A percentile compares a stretch with the other conserved stretches of the same genome.
These are phyloP conservation scores for Drosophila orena DNA, from an alignment of 1,140 invertebrate genomes.

Conservation along the genomic window DNA sequence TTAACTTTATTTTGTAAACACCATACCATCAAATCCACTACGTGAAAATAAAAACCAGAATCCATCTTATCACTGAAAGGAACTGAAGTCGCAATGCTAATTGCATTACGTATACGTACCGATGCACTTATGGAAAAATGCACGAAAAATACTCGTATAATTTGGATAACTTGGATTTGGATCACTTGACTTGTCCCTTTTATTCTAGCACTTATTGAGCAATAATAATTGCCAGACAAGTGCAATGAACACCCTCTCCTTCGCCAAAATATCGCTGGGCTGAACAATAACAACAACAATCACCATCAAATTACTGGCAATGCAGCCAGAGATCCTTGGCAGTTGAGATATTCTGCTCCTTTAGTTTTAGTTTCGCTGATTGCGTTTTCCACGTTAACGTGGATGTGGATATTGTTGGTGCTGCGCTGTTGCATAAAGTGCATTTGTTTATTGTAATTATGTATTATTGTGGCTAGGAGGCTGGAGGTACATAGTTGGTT, in stretches of 20 bases:
- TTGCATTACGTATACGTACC: conserved; percentile 37
- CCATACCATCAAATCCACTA: too few relatives aligned
- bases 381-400: conserved; percentile 50
- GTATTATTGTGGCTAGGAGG: conserved; percentile 60
- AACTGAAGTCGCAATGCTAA: neutral
- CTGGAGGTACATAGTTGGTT: conserved; percentile 12
- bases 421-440: conserved; percentile 60
- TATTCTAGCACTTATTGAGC: neutral
- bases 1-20: too few relatives aligned
- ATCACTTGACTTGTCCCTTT: neutral
- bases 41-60: too few relatives aligned
- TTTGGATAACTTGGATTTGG: too few relatives aligned
- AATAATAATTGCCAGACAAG: conserved; percentile 35
- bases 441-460: conserved; percentile 62
- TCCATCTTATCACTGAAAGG: neutral
- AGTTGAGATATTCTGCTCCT: conserved; percentile 29
- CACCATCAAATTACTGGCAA: conserved; percentile 40
- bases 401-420: conserved; percentile 32
- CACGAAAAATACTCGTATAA: too few relatives aligned
- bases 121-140: neutral
- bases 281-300: conserved; percentile 33
- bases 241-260: conserved; percentile 13
- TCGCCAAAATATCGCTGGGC: conserved; percentile 7
- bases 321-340: conserved; percentile 32
- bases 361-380: conserved; percentile 57